Evolutionary conservation across 1,140 invertebrate species (phyloP), one percentile per base, ranked within the genome.

Genomic region (Zaprionus capensis): DNA sequence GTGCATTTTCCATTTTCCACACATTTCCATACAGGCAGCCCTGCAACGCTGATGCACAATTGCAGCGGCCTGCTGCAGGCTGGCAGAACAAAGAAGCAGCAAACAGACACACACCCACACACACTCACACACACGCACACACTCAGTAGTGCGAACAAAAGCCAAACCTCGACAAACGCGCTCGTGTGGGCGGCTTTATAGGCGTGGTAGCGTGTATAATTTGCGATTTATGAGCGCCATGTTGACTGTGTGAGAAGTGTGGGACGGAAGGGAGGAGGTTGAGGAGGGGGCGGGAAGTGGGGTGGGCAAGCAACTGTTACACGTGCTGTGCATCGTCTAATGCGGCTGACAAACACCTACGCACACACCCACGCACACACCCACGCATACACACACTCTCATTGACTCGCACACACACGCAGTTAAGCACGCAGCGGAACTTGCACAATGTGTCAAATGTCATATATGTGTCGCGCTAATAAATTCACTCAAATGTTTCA

Each of bases 401-500:
- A 55, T 49, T 36, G 44, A 31, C n/a, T 24, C 34, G 31, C 26
- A 51, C 62, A 55, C 56, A 62, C 59, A 78, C 26, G 20, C 53
- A 57, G 68, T 63, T 62, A 75, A 75, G 44, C 68, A 72, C 34
- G 41, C 58, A 72, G 41, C 51, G 85, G 85, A 90, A 84, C 69
- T 79, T 81, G 79, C 76, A 90, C 85, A 88, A 88, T 88, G 85
- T 88, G 85, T 88, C 85, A 88, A 88, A 81, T 88, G 85, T 88
- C 85, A 90, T 90, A 90, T 85, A 74, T 81, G 82, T 85, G 85
- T 90, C 85, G 82, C 85, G 72, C 71, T 88, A 88, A 88, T 88
- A 88, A 88, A 88, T 88, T 88, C 85, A 85, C 85, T 88, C 81
- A 90, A 88, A 88, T 88, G 84, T 84, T 88, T 84, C 84, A 90